Percentiles rank a stretch among this genome's conserved stretches.
Conservation (phyloP, 2,113 vertebrate genomes). For the Ciconia maguari region DNA sequence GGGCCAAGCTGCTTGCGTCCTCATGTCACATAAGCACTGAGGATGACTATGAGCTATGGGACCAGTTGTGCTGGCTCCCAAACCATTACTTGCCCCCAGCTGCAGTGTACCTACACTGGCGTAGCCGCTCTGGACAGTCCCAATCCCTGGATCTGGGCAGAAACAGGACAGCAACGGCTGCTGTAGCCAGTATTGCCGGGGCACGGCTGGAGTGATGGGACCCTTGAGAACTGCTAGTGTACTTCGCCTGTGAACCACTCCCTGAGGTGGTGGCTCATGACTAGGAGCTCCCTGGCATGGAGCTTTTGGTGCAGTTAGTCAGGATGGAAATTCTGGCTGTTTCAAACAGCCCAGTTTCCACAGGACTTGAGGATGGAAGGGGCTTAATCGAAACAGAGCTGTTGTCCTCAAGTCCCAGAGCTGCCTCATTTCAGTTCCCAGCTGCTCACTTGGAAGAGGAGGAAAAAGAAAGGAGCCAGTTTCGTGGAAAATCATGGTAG, state of each 20-base stretch:
- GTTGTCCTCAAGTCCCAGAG: not conserved
- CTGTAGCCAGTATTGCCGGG: not conserved
- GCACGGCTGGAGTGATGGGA: not conserved
- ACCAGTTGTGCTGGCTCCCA: not conserved
- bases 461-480: not conserved
- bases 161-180: fast-evolving
- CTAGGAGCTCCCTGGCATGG: not conserved
- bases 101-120: not conserved
- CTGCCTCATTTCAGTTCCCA: not conserved
- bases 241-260: not conserved
- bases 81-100: not conserved
- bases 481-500: constrained; percentile 8
- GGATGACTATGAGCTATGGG: not conserved
- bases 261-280: not conserved
- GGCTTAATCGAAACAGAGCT: not conserved
- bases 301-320: not conserved
- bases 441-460: not conserved
- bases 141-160: not conserved
- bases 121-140: not conserved
- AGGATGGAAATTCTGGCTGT: not conserved
- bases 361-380: not conserved
- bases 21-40: not conserved
- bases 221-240: not conserved
- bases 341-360: not conserved
- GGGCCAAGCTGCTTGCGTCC: not conserved